phyloP scores from a whole-genome alignment of 2,113 vertebrate species.

The Onychostruthus taczanowskii region DNA sequence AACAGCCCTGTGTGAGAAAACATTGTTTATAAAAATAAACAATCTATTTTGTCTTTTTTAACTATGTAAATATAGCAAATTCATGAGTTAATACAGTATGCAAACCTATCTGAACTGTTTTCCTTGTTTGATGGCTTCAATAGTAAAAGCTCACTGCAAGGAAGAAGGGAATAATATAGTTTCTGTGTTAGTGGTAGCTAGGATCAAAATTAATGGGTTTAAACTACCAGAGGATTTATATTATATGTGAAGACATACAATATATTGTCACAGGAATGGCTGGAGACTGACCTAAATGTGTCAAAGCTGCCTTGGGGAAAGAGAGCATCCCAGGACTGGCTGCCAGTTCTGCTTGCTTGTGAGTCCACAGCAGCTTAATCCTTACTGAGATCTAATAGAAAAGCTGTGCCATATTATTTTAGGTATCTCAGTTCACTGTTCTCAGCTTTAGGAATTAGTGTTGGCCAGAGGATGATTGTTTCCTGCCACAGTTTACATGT shows the following conservation, averaged over 20 bases:
- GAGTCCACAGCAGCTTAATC: neutral
- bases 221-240: neutral
- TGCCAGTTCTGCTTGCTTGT: neutral
- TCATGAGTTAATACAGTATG: neutral
- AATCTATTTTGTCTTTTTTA: neutral
- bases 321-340: neutral
- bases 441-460: neutral
- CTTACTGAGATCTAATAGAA: neutral
- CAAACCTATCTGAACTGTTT: neutral
- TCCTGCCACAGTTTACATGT: neutral
- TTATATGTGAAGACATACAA: neutral
- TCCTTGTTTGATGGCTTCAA: neutral
- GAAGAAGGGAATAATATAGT: neutral
- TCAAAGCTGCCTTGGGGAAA: neutral
- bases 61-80: neutral
- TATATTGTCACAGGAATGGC: neutral
- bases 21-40: neutral
- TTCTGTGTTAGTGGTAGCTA: neutral
- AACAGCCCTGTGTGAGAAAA: neutral
- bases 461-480: neutral
- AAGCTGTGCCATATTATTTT: neutral
- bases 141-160: neutral
- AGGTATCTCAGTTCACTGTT: neutral
- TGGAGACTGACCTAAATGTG: constrained; percentile 8
- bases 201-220: neutral